These are phyloP conservation scores for Trididemnum clinides DNA, from an alignment of 23 tunicate genomes.

Conservation along the genomic window DNA sequence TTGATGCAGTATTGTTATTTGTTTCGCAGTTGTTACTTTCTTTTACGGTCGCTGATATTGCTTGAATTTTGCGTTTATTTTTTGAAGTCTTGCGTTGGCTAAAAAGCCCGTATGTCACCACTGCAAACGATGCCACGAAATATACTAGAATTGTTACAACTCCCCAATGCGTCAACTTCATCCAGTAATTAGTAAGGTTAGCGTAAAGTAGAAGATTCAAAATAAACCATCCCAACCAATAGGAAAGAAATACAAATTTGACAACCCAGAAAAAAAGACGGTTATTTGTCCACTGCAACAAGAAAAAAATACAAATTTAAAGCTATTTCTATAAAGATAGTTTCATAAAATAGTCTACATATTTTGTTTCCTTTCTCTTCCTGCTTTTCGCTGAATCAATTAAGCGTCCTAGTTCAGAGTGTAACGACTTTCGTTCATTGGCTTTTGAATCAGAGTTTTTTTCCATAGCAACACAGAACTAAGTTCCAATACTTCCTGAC, in stretches of 20 bases:
- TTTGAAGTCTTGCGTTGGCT: background rate
- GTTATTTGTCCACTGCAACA: slow-evolving; percentile 27
- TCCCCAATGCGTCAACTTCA: slow-evolving; percentile 28
- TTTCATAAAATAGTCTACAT: too few species aligned
- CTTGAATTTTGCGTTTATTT: background rate
- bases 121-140: background rate
- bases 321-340: too few species aligned
- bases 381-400: too few species aligned
- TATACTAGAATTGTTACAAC: background rate
- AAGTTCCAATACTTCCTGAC: too few species aligned
- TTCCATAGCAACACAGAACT: too few species aligned
- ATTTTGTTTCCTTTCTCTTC: too few species aligned
- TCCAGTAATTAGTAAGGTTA: background rate
- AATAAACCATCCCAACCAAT: slow-evolving; percentile 26
- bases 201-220: background rate
- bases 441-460: too few species aligned
- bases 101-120: slow-evolving; percentile 13
- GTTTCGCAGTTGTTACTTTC: background rate
- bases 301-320: too few species aligned
- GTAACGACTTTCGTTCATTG: too few species aligned
- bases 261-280: background rate
- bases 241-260: slow-evolving; percentile 9
- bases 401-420: too few species aligned
- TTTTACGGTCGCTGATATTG: background rate
- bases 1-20: too few species aligned